Evolutionary conservation across 2,888 invertebrate genomes (phyloP).

Genomic region (Himalopsyche japonica): DNA sequence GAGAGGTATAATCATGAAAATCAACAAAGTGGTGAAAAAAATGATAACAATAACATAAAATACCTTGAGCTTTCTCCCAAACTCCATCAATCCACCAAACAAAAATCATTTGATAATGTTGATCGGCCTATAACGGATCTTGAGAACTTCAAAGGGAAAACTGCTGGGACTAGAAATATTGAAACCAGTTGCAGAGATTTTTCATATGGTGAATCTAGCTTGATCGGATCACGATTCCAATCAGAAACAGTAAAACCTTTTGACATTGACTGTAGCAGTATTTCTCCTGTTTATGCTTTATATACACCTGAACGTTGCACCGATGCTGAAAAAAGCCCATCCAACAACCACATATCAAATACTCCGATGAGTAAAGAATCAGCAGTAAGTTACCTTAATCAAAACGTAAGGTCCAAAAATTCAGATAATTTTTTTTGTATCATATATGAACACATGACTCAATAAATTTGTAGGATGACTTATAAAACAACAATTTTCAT

Average conservation of each 20-base stretch:
- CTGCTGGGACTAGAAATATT: neutral
- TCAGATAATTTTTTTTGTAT: no score
- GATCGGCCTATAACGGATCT: neutral
- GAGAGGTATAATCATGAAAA: neutral
- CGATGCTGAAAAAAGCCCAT: neutral
- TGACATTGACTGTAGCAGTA: neutral
- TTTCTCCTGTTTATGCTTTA: neutral
- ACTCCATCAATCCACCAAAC: neutral
- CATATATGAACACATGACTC: no score
- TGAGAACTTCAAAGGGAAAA: neutral
- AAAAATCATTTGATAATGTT: neutral
- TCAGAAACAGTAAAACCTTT: neutral
- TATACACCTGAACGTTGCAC: neutral
- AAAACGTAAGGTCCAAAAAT: no score
- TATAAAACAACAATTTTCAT: no score
- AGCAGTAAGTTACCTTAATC: neutral
- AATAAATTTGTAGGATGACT: no score
- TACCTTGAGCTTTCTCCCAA: neutral
- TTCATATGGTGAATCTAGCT: conserved; percentile 32
- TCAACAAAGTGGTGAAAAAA: neutral
- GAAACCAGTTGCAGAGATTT: conserved; percentile 38
- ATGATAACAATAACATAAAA: neutral
- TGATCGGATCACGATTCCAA: neutral
- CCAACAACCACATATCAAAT: neutral
- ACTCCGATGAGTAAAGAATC: neutral